These are phyloP conservation scores for Potamilus streckersoni DNA, from an alignment of 1,140 invertebrate species.

Conservation along the genomic window DNA sequence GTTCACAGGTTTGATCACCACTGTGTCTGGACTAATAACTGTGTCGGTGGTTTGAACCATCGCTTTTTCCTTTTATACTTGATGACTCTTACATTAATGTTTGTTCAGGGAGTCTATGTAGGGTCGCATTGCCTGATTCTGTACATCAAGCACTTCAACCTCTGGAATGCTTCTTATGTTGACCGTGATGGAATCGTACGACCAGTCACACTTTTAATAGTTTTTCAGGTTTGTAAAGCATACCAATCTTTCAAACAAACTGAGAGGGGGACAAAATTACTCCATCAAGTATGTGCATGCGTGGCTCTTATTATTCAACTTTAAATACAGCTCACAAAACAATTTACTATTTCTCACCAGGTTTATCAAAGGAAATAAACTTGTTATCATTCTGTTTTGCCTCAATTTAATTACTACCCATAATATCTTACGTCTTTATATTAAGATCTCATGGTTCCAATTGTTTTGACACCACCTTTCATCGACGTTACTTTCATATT, in stretches of 20 bases:
- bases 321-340: background rate
- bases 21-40: conserved; percentile 68
- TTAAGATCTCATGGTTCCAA: too few relatives aligned
- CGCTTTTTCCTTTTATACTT: conserved; percentile 63
- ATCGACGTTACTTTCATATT: too few relatives aligned
- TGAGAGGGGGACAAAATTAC: background rate
- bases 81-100: conserved; percentile 52
- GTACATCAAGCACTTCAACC: conserved; percentile 38
- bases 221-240: conserved; percentile 54
- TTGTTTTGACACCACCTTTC: too few relatives aligned
- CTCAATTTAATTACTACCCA: too few relatives aligned
- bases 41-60: conserved; percentile 64
- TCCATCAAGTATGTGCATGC: background rate
- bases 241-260: background rate
- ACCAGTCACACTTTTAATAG: conserved; percentile 47
- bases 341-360: background rate
- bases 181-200: conserved; percentile 43
- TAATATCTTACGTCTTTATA: too few relatives aligned
- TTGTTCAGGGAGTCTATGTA: conserved; percentile 52
- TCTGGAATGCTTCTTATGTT: conserved; percentile 50
- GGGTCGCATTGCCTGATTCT: conserved; percentile 38
- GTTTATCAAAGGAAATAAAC: too few relatives aligned
- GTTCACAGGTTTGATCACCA: conserved; percentile 68
- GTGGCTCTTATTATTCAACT: background rate
- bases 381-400: too few relatives aligned